A percentile compares a stretch with the other conserved stretches of the same genome.
phyloP scores from a whole-genome alignment of 2,113 vertebrate species.

The Fulica atra region DNA sequence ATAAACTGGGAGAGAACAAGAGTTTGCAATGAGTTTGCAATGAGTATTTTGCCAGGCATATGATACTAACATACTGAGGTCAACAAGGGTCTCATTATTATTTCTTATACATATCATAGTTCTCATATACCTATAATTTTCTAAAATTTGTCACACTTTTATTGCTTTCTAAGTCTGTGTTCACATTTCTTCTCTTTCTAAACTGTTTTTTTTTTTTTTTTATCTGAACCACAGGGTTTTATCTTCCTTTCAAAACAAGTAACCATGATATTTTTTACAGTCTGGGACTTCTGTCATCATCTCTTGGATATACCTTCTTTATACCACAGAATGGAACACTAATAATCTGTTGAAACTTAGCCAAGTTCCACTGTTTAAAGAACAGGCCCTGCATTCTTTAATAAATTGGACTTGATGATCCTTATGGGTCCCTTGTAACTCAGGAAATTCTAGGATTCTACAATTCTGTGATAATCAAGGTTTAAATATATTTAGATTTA shows the following conservation, averaged over 20 bases:
- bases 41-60: background rate
- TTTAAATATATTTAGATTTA: background rate
- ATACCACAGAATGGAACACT: background rate
- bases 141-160: background rate
- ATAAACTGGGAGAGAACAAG: background rate
- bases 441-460: no score
- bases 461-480: no score
- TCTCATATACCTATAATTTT: background rate
- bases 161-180: background rate
- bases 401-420: no score
- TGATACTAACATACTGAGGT: background rate
- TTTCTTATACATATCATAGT: background rate
- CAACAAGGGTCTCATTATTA: background rate
- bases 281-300: background rate
- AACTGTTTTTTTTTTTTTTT: background rate
- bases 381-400: background rate
- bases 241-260: background rate
- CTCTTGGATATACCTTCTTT: background rate
- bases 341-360: background rate
- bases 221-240: background rate
- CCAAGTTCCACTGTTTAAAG: background rate
- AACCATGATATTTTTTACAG: background rate
- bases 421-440: no score
- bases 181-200: background rate
- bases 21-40: background rate